Evolutionary conservation across 2,113 vertebrate species (phyloP).

Genomic region (Salvator merianae): DNA sequence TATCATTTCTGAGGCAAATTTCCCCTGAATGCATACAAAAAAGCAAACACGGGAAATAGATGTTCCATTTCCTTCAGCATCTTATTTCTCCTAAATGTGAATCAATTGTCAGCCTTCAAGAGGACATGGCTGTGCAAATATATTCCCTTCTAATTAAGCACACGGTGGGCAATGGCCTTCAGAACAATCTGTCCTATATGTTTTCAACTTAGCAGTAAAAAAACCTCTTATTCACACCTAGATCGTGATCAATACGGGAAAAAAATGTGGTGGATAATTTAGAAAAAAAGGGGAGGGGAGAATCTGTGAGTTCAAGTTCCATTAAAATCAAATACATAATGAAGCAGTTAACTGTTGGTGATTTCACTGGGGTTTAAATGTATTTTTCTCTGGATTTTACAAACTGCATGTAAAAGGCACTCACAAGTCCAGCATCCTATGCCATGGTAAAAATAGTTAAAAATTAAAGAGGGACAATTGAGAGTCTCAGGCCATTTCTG

Average conservation of each 20-base stretch:
- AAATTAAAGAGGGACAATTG: neutral
- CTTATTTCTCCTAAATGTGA: neutral
- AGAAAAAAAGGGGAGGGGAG: neutral
- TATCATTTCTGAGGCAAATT: neutral
- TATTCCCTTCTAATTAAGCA: neutral
- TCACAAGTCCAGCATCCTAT: neutral
- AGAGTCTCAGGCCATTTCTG: too few species aligned
- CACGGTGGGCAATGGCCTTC: neutral
- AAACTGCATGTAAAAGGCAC: neutral
- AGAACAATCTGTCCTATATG: neutral
- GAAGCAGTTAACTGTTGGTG: neutral
- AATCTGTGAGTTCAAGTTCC: neutral
- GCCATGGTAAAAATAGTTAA: neutral
- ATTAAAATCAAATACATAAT: conserved; percentile 2
- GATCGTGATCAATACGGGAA: neutral
- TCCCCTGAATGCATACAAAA: neutral
- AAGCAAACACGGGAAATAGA: neutral
- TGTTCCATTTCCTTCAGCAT: neutral
- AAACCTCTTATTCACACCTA: neutral
- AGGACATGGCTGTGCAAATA: neutral
- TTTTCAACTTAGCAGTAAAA: neutral
- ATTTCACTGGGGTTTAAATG: neutral
- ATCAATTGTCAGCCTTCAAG: neutral
- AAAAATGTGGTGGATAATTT: neutral
- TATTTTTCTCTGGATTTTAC: neutral